Evolutionary conservation across 2,888 invertebrate genomes (phyloP), one percentile per base, ranked within the genome.

Genomic region (Tenthredo scrophulariae): DNA sequence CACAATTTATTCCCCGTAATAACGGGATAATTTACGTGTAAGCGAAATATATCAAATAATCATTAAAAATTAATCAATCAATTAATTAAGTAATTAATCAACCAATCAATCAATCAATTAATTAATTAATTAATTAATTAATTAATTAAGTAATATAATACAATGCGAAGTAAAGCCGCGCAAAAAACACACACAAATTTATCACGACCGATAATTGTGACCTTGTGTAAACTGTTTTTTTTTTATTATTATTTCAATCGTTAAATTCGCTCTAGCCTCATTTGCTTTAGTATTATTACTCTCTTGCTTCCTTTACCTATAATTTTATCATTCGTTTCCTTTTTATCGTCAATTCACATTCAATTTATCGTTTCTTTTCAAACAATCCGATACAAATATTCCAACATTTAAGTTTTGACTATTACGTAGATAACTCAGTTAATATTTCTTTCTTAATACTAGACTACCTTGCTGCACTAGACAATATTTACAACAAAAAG

Each of bases 271-370:
- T 26, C 77, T 77, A 46, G 77, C 77, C 46, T 77, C 46, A 37
- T 46, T 40, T 50, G 75, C 50, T 26, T 46, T 50, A 13, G 6
- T 22, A 26, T 26, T 62, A 26, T 62, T 13, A 26, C 26, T 62
- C 26, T 26, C 33, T 70, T 29, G 33, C n/a, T 33, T 40, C 70
- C 18, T n/a, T 70, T 70, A 9, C 9, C 33, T 10, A 70, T 18
- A 70, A 37, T 37, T 33, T 15, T n/a, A 33, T 79, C n/a, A 54
- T 22, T 58, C 5, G 1, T 79, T 54, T 79, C 29, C 13, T 54
- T 58, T 58, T 58, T 54, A 58, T 79, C 79, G 79, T 79, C 37
- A 58, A 79, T 79, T 79, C 79, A 79, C 79, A 79, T 37, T 79
- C 54, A 58, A 79, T 58, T 79, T 29, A 33, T 58, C 29, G 13